These are phyloP conservation scores for Gryon sp. DNA, from an alignment of 1,140 invertebrate species.

Conservation along the genomic window DNA sequence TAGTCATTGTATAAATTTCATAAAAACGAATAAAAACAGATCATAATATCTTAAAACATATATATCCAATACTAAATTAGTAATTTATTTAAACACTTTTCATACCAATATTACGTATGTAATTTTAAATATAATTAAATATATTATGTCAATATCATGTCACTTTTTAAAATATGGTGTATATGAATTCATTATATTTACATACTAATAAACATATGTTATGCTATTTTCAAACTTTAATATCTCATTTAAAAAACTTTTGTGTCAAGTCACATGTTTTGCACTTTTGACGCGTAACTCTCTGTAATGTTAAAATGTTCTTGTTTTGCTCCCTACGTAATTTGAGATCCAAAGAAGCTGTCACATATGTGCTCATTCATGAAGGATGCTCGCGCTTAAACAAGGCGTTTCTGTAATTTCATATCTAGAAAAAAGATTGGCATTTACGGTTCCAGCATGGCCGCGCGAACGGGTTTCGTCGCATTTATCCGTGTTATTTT, in stretches of 20 bases:
- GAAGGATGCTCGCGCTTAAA: conserved; percentile 48
- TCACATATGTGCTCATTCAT: conserved; percentile 51
- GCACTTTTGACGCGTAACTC: conserved; percentile 29
- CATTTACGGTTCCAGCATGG: conserved; percentile 45
- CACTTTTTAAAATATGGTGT: too few relatives aligned
- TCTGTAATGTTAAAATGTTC: conserved; percentile 31
- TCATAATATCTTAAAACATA: too few relatives aligned
- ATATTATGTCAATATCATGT: too few relatives aligned
- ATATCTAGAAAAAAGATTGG: conserved; percentile 52
- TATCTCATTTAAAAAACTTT: conserved; percentile 30
- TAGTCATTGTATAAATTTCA: too few relatives aligned
- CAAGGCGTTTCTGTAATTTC: conserved; percentile 55
- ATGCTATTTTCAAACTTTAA: conserved; percentile 19
- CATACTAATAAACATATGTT: conserved; percentile 12
- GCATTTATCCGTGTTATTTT: conserved; percentile 52
- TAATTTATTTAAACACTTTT: too few relatives aligned
- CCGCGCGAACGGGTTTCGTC: conserved; percentile 26
- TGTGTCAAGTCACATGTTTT: conserved; percentile 27
- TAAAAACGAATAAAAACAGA: too few relatives aligned
- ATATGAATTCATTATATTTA: too few relatives aligned
- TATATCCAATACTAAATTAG: too few relatives aligned
- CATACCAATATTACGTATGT: too few relatives aligned
- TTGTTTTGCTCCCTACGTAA: conserved; percentile 30
- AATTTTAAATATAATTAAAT: too few relatives aligned
- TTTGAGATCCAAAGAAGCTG: conserved; percentile 51